Percentiles rank a stretch among this genome's conserved stretches.
Conservation (phyloP, 1,140 invertebrate genomes). For the Leptonema lineaticorne region DNA sequence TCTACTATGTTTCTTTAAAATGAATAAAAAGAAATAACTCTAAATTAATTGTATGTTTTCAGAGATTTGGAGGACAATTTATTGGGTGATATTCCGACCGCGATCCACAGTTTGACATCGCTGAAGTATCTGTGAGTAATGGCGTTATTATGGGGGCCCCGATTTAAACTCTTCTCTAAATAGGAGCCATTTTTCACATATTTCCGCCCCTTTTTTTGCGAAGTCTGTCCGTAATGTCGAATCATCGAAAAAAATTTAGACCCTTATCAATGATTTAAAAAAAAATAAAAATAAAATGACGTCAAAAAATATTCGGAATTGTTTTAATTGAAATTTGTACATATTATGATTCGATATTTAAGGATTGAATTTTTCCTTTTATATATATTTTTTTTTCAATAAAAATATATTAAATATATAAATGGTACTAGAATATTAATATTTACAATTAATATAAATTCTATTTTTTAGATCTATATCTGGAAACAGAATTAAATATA, state of each 20-base stretch:
- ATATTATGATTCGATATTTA: no score
- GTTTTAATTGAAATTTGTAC: neutral
- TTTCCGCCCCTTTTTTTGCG: neutral
- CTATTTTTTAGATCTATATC: conserved; percentile 64
- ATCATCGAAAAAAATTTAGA: neutral
- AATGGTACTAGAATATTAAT: neutral
- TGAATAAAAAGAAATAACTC: no score
- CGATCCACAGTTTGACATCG: conserved; percentile 62
- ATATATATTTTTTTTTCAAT: no score
- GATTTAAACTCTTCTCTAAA: conserved; percentile 13
- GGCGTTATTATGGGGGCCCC: neutral
- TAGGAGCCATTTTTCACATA: conserved; percentile 15
- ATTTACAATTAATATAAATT: no score
- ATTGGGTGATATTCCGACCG: conserved; percentile 65
- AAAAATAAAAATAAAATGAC: neutral
- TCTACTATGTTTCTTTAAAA: no score
- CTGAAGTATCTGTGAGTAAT: conserved; percentile 73
- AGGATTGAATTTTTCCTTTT: no score
- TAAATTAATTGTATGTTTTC: conserved; percentile 48
- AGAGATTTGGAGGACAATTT: conserved; percentile 76
- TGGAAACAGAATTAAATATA: conserved; percentile 67
- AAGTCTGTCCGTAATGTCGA: conserved; percentile 1
- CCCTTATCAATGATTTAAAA: neutral
- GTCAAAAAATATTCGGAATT: neutral
- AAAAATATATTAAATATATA: neutral